Evolutionary conservation across 1,140 invertebrate species (phyloP), one percentile per base, ranked within the genome.

Genomic region (Drosophila orosa): DNA sequence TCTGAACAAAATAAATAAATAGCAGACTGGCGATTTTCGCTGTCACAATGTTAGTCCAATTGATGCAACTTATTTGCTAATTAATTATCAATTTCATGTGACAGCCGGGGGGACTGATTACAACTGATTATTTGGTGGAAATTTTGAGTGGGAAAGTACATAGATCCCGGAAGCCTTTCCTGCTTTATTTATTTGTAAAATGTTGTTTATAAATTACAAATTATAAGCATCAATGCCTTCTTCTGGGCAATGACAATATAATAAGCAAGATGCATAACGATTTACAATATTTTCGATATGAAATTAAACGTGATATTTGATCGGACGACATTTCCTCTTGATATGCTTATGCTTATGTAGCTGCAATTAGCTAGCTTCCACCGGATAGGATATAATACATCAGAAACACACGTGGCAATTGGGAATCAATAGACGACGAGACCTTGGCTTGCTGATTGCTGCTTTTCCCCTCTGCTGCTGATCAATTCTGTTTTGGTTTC

Each of bases 11-110:
- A 48, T 47, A 74, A 74, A 65, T 65, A 50, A 39, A 48, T 39
- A 8, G 29, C n/a, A 24, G 50, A 33, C 50, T 33, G 29, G 59
- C 58, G 37, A 37, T 63, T 63, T 52, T 19, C n/a, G 6, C 42
- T 57, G 66, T 60, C 60, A 40, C 40, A 29, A 42, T 58, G 40
- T 69, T 71, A 71, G 67, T 47, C 40, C 67, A 47, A 69, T 71
- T 74, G 72, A 74, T 74, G 69, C 72, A 37, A 56, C 58, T 74
- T 74, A 74, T 74, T 74, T 74, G 58, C 58, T 74, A 74, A 74
- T 74, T 74, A 74, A 74, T 74, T 74, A 74, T 56, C 50, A 56
- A 74, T 74, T 63, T 54, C 33, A 48, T 72, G 31, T 60, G 69
- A 72, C 37, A 72, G 29, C 48, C n/a, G n/a, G 19, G 5, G 4